A percentile compares a stretch with the other conserved stretches of the same genome.
Conservation (phyloP, 2,113 vertebrate genomes). For the Natator depressus region DNA sequence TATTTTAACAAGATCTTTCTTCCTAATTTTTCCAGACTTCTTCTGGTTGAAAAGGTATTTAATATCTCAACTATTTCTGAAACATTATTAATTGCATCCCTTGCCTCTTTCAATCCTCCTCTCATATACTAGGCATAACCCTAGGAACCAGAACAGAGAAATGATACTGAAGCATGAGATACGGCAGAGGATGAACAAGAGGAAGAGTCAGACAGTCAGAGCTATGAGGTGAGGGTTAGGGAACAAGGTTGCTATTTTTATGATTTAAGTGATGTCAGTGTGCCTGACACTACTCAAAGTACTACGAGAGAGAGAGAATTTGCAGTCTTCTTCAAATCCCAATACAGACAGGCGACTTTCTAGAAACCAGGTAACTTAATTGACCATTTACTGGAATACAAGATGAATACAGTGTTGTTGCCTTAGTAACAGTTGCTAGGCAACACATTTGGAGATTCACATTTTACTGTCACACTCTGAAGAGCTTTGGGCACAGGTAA, state of each 20-base stretch:
- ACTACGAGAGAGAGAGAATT: not conserved
- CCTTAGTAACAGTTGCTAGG: slow-evolving; percentile 66
- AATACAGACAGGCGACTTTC: not conserved
- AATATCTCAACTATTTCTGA: not conserved
- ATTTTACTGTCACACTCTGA: slow-evolving; percentile 57
- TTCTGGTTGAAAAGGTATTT: not conserved
- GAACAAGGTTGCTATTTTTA: not conserved
- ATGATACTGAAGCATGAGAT: not conserved
- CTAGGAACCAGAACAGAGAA: not conserved
- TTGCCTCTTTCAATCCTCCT: not conserved
- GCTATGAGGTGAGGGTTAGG: not conserved
- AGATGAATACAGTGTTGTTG: slow-evolving; percentile 60
- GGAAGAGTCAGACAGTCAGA: not conserved
- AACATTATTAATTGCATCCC: not conserved
- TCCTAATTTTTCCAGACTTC: not conserved
- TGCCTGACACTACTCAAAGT: not conserved
- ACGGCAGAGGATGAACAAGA: not conserved
- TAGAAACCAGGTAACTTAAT: slow-evolving; percentile 64
- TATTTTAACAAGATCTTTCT: not conserved
- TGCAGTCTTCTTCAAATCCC: not conserved
- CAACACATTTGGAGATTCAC: slow-evolving; percentile 56
- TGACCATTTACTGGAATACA: slow-evolving; percentile 62
- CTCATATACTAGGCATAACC: too few relatives aligned
- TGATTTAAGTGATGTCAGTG: not conserved
- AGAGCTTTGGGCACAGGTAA: not conserved